Base-by-base conservation (phyloP, 2,797 vertebrate species). In the Telmatherina bonti region DNA sequence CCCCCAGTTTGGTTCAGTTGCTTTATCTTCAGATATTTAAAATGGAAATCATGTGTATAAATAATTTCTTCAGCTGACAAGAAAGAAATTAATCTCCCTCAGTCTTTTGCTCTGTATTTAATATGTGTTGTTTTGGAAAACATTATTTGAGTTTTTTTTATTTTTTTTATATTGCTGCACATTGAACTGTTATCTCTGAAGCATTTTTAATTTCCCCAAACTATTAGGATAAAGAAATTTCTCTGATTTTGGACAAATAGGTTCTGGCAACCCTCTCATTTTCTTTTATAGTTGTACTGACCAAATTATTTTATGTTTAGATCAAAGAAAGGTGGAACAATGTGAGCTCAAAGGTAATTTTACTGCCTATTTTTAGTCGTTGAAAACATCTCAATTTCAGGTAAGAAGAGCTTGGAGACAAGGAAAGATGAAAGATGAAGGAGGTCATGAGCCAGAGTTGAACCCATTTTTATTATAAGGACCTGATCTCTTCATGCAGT, bases 31-130 rank as follows among this genome's bases (percentile, higher is more conserved):
- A 59, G 47, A 16, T 53, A 26, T 63, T 79, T 11, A 15, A 45
- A 33, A 68, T 27, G 61, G 12, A 65, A 74, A 70, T 70, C 57
- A 54, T 81, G 55, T 52, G 57, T 57, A 74, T 76, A 52, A 83
- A 78, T 79, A 43, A 76, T 83, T 79, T 61, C 61, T 62, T 55
- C 43, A 72, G 33, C 49, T 30, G 16, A 16, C 55, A 58, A 59
- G 59, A 83, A 38, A 68, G 35, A 76, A 77, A 73, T 2, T 27
- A 75, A 56, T 47, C 45, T 53, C 56, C 20, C 18, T 66, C 64
- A 7, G 8, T 62, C 43, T 57, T 62, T 72, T 31, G 49, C 66
- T 80, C 52, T 11, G 36, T 76, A 56, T 87, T 79, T 81, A 83
- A 79, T 63, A 53, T 79, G 55, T 69, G 62, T 60, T 68, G 55